These are phyloP conservation scores for Bubalus kerabau DNA, from an alignment of 2,113 vertebrate species.

Conservation along the genomic window DNA sequence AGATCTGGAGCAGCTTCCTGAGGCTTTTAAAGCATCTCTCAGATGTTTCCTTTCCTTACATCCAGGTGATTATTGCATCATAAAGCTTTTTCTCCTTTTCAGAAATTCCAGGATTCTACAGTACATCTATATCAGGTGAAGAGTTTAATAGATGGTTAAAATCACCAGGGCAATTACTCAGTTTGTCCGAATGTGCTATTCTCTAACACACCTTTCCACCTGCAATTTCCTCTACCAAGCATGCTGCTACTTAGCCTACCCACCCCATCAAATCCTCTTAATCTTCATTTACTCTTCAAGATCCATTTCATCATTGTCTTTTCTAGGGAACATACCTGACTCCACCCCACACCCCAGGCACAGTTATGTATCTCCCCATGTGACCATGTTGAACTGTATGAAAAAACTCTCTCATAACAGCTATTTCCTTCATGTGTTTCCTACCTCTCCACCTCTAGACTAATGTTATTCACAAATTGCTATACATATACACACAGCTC, in stretches of 20 bases:
- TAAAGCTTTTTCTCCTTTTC: conserved; percentile 14
- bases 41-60: neutral
- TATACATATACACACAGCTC: rapidly evolving
- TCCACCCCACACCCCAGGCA: neutral
- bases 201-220: neutral
- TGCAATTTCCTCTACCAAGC: neutral
- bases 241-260: rapidly evolving
- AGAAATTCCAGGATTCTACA: neutral
- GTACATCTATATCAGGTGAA: neutral
- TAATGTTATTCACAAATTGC: neutral
- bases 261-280: neutral
- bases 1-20: neutral
- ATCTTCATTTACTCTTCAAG: neutral
- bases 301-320: neutral
- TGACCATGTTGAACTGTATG: neutral
- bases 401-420: neutral
- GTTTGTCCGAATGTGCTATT: neutral
- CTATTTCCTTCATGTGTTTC: neutral
- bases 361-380: neutral
- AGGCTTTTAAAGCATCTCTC: neutral
- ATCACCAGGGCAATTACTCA: neutral
- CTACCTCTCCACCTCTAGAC: neutral
- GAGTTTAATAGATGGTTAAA: neutral
- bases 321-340: neutral
- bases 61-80: conserved; percentile 21